phyloP scores from a whole-genome alignment of 2,797 vertebrate genomes.

The Pseudochirops cupreus region DNA sequence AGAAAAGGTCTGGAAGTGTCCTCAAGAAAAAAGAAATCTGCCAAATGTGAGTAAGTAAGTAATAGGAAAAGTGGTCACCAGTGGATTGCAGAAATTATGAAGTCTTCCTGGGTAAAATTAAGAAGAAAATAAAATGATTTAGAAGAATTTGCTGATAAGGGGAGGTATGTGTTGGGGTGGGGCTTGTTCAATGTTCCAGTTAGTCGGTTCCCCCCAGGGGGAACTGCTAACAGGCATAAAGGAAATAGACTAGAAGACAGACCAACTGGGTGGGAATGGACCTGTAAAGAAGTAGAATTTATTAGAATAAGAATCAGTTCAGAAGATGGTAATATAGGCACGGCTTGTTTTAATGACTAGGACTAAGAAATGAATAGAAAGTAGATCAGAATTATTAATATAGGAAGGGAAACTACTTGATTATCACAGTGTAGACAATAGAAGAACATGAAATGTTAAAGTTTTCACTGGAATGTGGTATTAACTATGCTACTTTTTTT shows the following conservation, averaged over 20 bases:
- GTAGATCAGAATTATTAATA: not conserved
- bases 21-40: not conserved
- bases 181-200: not conserved
- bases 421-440: not conserved
- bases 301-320: not conserved
- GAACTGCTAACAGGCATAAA: not conserved
- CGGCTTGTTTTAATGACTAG: not conserved
- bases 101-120: not conserved
- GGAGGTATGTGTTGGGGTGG: not conserved
- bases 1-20: not conserved
- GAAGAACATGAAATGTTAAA: not conserved
- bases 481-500: constrained; percentile 84
- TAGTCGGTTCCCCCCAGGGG: not conserved
- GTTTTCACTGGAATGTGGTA: not conserved
- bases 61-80: not conserved
- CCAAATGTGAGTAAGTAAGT: not conserved
- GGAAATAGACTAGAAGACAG: not conserved
- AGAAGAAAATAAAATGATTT: not conserved
- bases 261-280: not conserved
- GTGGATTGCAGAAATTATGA: not conserved
- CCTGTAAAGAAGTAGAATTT: not conserved
- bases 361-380: not conserved
- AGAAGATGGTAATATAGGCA: not conserved
- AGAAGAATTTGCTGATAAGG: not conserved
- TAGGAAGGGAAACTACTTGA: not conserved